Base-by-base conservation (phyloP, 2,888 invertebrate species). In the Pocota personata region DNA sequence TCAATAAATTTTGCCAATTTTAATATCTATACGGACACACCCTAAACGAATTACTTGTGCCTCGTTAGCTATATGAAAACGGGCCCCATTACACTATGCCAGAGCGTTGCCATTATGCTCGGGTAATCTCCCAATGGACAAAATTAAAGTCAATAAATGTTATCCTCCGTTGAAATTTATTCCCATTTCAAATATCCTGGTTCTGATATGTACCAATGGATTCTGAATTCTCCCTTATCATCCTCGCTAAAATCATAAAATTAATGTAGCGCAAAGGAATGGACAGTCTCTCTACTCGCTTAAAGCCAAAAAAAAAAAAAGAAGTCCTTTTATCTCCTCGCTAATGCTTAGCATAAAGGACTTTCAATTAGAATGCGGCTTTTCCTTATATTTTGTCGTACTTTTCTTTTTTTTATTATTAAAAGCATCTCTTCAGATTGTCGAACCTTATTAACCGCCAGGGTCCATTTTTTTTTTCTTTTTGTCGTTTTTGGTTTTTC, bases 131-230 rank as follows among this genome's bases (percentile, higher is more conserved):
- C 79, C 72, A 24, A 79, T 79, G 79, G 79, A 66, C 64, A 43
- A 50, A 66, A 79, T 73, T 72, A 79, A 79, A 79, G 64, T 66
- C 79, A 79, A 79, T 72, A 79, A 79, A 79, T 73, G 79, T 66
- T 66, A 79, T 66, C 66, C 79, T 57, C 21, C 35, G 55, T 19
- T 46, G 50, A 73, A 79, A 73, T 66, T 50, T 58, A 64, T 46
- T 66, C 16, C 40, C 14, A 10, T 40, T 55, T 64, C 19, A 37
- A 77, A 48, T 58, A 66, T 55, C 57, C 66, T 35, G n/a, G 24
- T 64, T 40, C 7, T 14, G 58, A 46, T 71, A 50, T 40, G 16
- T 16, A 1, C 21, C 40, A 64, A 64, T 75, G 64, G 62, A 73
- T 55, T 64, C 14, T 0, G 46, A 14, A 10, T 52, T 27, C 62